Conservation (phyloP, 2,888 invertebrate genomes). For the Mesodorylaimus sp. region DNA sequence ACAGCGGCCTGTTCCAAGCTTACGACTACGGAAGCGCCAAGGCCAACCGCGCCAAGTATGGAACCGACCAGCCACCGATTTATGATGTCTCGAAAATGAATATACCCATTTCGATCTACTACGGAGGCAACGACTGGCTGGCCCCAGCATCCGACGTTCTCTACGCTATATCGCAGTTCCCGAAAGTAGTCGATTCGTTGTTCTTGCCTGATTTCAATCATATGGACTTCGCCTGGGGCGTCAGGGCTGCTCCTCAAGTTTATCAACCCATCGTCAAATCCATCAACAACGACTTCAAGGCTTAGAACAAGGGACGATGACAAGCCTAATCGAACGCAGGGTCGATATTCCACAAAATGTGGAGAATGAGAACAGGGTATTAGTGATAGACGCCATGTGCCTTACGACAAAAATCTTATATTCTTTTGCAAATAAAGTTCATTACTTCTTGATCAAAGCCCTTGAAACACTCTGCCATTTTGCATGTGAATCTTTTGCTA, state of each 20-base stretch:
- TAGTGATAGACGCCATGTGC: too few relatives aligned
- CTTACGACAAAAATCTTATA: too few relatives aligned
- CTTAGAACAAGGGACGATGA: too few relatives aligned
- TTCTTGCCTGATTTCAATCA: constrained; percentile 20
- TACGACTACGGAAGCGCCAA: constrained; percentile 21
- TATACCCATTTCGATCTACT: constrained; percentile 43
- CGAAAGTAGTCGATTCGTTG: constrained; percentile 9
- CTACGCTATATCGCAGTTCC: constrained; percentile 6
- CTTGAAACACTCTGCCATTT: too few relatives aligned
- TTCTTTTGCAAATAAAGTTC: too few relatives aligned
- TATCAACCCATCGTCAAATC: constrained; percentile 22
- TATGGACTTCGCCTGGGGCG: constrained; percentile 28
- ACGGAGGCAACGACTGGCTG: constrained; percentile 53
- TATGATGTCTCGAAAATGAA: constrained; percentile 26
- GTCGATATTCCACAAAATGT: too few relatives aligned
- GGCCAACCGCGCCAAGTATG: background rate
- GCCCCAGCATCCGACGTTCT: constrained; percentile 38
- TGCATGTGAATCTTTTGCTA: too few relatives aligned
- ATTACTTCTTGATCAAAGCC: too few relatives aligned
- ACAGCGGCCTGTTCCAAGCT: constrained; percentile 17
- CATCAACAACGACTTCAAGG: too few relatives aligned
- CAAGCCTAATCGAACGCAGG: too few relatives aligned
- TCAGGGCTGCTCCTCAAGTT: constrained; percentile 21
- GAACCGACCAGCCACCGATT: constrained; percentile 28
- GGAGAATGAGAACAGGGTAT: too few relatives aligned